Base-by-base conservation (phyloP, 2,797 vertebrate genomes). In the Enteromius fasciolatus region DNA sequence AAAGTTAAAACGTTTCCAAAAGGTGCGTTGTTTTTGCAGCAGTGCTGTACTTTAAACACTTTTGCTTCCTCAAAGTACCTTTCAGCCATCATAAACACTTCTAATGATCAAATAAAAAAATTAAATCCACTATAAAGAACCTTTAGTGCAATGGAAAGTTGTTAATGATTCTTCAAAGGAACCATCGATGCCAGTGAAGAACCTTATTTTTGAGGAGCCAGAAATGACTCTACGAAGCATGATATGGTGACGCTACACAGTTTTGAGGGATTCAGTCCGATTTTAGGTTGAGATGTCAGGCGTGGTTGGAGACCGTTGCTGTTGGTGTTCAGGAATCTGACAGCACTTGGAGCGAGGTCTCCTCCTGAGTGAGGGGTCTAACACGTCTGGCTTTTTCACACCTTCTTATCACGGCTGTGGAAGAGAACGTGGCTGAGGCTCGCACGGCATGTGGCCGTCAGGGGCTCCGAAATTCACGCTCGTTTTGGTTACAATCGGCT, bases 251-350 rank as follows among this genome's bases (percentile, higher is more conserved):
- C 57, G 25, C 57, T 25, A 11, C 10, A 23, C 48, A 17, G 11
- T 6, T 50, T 50, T 50, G 48, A 18, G 15, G 18, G 48, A 50
- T 50, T 50, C 18, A 39, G 39, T 39, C 39, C 39, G 8, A 9
- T 18, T 5, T 50, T 18, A 5, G 50, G 50, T 18, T 52, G 50
- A 52, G 46, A 68, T 25, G 20, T n/a, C 15, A 67, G 78, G 90
- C 87, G 87, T 87, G 81, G 86, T 89, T 92, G 91, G 91, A 89
- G 88, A 87, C 88, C 80, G 90, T 90, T 91, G 87, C 88, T 84
- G 83, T 87, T 90, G 86, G 89, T 93, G 91, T 93, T 90, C 92
- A 95, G 94, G 95, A 96, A 96, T 96, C 92, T 96, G 93, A 95
- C 94, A 94, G 93, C 94, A 93, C 93, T 94, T 93, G 89, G 91